Percentiles rank a stretch among this genome's conserved stretches.
These are phyloP conservation scores for Corvus cornix DNA, from an alignment of 2,113 vertebrate species.

Conservation along the genomic window DNA sequence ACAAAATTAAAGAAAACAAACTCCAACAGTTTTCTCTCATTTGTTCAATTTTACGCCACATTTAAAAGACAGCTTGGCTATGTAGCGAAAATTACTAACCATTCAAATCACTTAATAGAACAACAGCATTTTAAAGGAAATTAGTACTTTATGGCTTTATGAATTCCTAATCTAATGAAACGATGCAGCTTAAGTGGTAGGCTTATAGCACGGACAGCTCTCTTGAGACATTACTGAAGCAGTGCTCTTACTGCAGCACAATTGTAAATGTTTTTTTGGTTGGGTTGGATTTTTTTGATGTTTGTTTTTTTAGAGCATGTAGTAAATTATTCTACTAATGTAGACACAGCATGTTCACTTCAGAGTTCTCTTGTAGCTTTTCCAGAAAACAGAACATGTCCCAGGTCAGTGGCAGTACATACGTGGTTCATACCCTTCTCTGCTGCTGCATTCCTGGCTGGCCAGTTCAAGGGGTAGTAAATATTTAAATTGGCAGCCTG, in stretches of 20 bases:
- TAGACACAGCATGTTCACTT: background rate
- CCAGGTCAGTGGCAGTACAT: background rate
- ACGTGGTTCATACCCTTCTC: background rate
- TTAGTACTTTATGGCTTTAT: background rate
- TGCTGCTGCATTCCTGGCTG: background rate
- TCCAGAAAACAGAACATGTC: background rate
- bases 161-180: background rate
- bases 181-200: background rate
- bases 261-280: background rate
- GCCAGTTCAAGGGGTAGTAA: conserved; percentile 39
- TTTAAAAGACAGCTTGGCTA: background rate
- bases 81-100: background rate
- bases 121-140: background rate
- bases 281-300: background rate
- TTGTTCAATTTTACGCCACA: background rate
- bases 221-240: background rate
- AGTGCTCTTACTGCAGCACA: background rate
- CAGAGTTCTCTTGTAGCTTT: background rate
- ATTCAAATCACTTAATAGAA: background rate
- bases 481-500: conserved; percentile 61
- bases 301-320: background rate
- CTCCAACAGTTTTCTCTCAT: background rate
- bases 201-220: background rate
- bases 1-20: background rate
- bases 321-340: background rate